These are phyloP conservation scores for Mythimna loreyi DNA, from an alignment of 2,888 invertebrate genomes.

Conservation along the genomic window DNA sequence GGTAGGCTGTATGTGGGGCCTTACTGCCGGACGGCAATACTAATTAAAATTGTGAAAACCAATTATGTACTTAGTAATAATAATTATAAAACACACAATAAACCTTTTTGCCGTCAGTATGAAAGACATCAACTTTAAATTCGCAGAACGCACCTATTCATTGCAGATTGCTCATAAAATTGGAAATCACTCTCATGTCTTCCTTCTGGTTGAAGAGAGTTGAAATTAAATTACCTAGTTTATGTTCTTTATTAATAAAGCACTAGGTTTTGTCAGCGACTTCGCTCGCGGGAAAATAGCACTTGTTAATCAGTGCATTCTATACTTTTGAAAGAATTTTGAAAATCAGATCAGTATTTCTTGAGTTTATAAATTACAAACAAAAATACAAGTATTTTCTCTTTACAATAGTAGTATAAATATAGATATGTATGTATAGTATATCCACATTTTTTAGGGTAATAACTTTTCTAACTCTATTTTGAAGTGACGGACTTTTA, in stretches of 20 bases:
- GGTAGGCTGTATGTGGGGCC: neutral
- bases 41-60: conserved; percentile 11
- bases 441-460: no score
- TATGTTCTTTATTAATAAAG: neutral
- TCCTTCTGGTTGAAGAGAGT: neutral
- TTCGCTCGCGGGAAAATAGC: no score
- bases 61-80: conserved; percentile 3
- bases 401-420: no score
- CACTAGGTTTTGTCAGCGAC: no score
- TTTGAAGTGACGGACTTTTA: no score
- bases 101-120: neutral
- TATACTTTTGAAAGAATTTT: no score
- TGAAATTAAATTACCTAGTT: neutral
- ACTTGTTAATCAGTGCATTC: no score
- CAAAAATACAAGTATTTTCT: no score
- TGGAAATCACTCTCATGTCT: neutral
- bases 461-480: no score
- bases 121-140: neutral
- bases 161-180: conserved; percentile 12
- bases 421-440: no score
- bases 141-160: conserved; percentile 6
- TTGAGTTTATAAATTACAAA: no score
- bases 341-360: no score
- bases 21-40: neutral
- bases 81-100: conserved; percentile 2